phyloP scores from a whole-genome alignment of 1,140 invertebrate species.

The Bombus impatiens region DNA sequence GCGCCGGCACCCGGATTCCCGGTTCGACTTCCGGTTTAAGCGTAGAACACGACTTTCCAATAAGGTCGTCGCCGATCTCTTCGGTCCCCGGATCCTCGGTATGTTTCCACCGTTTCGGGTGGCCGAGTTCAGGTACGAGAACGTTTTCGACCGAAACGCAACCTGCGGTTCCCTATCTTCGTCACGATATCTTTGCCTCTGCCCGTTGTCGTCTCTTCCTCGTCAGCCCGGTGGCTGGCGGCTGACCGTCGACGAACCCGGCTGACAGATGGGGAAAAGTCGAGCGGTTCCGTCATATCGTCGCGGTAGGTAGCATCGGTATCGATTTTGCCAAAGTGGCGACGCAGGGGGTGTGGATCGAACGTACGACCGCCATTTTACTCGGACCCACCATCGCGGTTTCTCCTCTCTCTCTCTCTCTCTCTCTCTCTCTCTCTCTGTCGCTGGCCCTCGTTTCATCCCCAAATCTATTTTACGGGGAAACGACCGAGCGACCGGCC shows the following conservation, averaged over 20 bases:
- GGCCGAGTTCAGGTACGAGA: slow-evolving; percentile 59
- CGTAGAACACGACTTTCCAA: slow-evolving; percentile 78
- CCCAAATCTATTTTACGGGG: slow-evolving; percentile 70
- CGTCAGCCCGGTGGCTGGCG: no score
- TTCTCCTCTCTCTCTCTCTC: slow-evolving; percentile 29
- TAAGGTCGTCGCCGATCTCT: slow-evolving; percentile 68
- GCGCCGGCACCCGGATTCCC: not conserved
- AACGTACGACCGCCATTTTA: slow-evolving; percentile 66
- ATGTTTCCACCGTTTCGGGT: not conserved
- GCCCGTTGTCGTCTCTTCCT: not conserved
- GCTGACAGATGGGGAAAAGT: not conserved
- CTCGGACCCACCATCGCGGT: slow-evolving; percentile 66
- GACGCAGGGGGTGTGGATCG: not conserved
- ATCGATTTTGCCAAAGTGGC: not conserved
- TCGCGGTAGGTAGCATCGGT: no score
- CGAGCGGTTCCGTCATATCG: not conserved
- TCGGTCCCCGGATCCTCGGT: slow-evolving; percentile 35
- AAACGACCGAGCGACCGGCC: not conserved
- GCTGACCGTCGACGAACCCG: no score
- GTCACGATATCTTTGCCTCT: not conserved
- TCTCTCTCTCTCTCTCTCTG: slow-evolving; percentile 55
- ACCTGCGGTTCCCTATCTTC: slow-evolving; percentile 64
- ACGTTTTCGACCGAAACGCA: slow-evolving; percentile 61
- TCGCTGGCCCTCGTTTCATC: slow-evolving; percentile 58
- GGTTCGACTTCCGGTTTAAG: slow-evolving; percentile 76